A percentile compares a stretch with the other conserved stretches of the same genome.
Conservation (phyloP, 2,888 invertebrate genomes). For the Diarsia brunnea region DNA sequence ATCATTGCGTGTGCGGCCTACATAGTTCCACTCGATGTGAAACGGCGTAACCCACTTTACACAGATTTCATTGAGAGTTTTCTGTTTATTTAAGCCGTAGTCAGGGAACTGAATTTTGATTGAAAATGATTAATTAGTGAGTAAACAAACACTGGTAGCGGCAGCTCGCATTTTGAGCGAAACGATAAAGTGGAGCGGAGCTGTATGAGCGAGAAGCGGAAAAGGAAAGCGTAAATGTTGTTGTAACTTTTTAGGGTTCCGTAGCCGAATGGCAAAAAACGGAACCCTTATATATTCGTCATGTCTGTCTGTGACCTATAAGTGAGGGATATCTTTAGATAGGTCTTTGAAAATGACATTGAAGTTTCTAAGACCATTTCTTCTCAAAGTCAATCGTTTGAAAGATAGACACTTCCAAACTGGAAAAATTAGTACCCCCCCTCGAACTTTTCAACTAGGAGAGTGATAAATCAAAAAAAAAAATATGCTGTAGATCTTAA, state of each 20-base stretch:
- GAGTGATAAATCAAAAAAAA: no score
- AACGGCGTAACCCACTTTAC: constrained; percentile 3
- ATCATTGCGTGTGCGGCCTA: neutral
- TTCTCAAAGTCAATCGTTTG: no score
- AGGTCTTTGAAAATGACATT: no score
- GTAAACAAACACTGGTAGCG: neutral
- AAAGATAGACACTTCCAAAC: no score
- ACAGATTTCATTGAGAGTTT: constrained; percentile 27
- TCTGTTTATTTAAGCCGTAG: constrained; percentile 21
- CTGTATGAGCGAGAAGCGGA: neutral
- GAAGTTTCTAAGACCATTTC: no score
- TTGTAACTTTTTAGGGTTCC: constrained; percentile 4
- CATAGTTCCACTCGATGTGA: constrained; percentile 3
- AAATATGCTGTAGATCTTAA: no score
- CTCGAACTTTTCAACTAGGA: no score
- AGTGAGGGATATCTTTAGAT: no score
- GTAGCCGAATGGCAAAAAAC: no score
- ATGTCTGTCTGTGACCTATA: no score
- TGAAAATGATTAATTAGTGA: constrained; percentile 50
- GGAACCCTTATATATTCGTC: no score
- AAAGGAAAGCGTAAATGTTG: neutral
- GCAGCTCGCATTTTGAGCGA: neutral
- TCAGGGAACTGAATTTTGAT: constrained; percentile 38
- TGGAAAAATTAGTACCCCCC: no score
- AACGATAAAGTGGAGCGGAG: neutral